These are phyloP conservation scores for Rhogogaster chlorosoma DNA, from an alignment of 2,888 invertebrate genomes.

Conservation along the genomic window DNA sequence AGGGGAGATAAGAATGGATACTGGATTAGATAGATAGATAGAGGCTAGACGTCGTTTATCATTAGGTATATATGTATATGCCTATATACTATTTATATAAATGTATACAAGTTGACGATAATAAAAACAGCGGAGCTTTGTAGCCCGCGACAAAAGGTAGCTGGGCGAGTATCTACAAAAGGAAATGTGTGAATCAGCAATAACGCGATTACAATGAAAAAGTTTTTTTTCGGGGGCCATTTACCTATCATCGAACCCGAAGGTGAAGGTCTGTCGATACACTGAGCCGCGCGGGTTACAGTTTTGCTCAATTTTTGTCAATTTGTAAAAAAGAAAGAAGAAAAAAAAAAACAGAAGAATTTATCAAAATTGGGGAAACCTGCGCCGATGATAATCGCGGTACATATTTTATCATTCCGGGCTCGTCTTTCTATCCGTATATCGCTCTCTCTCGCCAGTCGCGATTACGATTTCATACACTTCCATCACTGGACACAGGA, in stretches of 20 bases:
- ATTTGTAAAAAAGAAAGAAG: background rate
- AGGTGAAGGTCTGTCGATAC: background rate
- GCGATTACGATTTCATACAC: conserved; percentile 32
- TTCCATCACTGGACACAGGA: conserved; percentile 49
- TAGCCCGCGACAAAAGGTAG: conserved; percentile 52
- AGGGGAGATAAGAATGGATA: background rate
- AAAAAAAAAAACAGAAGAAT: background rate
- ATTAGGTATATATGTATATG: too few species aligned
- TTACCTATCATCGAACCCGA: background rate
- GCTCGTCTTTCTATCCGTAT: background rate
- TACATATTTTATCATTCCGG: conserved; percentile 7
- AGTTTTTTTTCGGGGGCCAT: conserved; percentile 59
- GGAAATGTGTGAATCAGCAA: conserved; percentile 76
- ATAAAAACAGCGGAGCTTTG: conserved; percentile 43
- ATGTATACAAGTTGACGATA: background rate
- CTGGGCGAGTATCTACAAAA: conserved; percentile 67
- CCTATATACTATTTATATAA: conserved; percentile 4
- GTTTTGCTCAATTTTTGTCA: background rate
- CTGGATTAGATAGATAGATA: background rate
- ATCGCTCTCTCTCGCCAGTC: background rate
- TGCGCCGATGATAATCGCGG: background rate
- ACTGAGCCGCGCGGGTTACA: background rate
- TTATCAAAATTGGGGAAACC: background rate
- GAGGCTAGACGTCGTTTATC: conserved; percentile 31
- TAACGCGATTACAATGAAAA: conserved; percentile 75